Evolutionary conservation across 2,888 invertebrate species (phyloP).

Genomic region (Apantesis nais): DNA sequence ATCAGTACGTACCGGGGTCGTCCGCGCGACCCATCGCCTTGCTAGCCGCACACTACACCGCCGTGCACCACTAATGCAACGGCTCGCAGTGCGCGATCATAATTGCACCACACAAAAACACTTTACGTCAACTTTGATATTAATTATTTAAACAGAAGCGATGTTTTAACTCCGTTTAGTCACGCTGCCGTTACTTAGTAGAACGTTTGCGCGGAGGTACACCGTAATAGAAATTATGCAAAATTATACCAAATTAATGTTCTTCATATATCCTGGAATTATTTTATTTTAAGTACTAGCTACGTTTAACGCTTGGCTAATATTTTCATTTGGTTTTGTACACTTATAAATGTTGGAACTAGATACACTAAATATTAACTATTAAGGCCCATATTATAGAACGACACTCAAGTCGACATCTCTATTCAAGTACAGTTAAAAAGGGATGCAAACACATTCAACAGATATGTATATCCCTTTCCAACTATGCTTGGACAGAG

Average conservation of each 20-base stretch:
- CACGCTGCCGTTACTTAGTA: conserved; percentile 23
- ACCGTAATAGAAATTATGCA: background rate
- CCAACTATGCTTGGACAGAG: too few relatives aligned
- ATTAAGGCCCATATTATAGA: too few relatives aligned
- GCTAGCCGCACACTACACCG: background rate
- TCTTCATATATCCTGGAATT: conserved; percentile 1
- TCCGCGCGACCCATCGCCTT: conserved; percentile 4
- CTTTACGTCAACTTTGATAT: conserved; percentile 30
- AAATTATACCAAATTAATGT: conserved; percentile 7
- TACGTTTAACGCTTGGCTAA: conserved; percentile 1
- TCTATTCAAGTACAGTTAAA: too few relatives aligned
- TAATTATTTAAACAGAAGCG: conserved; percentile 12
- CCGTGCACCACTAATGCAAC: conserved; percentile 6
- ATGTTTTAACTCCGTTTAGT: conserved; percentile 7
- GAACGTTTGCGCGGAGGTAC: background rate
- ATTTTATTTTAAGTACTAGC: background rate
- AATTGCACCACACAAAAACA: background rate
- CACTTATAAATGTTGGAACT: background rate
- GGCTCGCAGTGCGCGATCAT: background rate
- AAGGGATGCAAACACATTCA: too few relatives aligned
- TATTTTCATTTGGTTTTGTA: conserved; percentile 2
- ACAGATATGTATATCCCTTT: too few relatives aligned
- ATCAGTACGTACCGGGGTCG: conserved; percentile 45
- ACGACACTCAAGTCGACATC: too few relatives aligned
- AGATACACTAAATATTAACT: background rate